Evolutionary conservation across 2,113 vertebrate genomes (phyloP).

Genomic region (Apodemus sylvaticus): DNA sequence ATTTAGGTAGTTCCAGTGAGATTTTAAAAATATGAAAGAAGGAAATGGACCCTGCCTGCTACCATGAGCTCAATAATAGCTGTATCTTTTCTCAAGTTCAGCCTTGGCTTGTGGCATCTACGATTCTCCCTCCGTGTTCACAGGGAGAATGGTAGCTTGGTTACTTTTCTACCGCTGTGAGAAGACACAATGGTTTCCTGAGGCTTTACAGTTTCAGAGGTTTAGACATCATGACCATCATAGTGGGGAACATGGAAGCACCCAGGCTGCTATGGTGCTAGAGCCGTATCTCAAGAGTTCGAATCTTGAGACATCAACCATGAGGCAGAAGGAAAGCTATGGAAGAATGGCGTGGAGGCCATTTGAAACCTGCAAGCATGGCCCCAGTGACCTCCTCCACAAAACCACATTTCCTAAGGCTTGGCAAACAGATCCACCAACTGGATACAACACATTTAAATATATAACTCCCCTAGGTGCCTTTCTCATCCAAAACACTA

Average conservation of each 20-base stretch:
- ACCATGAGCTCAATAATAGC: not conserved
- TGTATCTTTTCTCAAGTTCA: not conserved
- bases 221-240: not conserved
- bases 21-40: not conserved
- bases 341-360: not conserved
- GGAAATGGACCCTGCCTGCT: not conserved
- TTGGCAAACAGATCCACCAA: not conserved
- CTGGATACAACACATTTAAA: no score
- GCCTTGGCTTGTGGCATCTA: not conserved
- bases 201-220: not conserved
- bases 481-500: not conserved
- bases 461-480: fast-evolving
- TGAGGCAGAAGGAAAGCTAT: not conserved
- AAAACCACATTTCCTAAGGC: not conserved
- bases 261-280: no score
- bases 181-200: not conserved
- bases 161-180: not conserved
- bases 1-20: not conserved
- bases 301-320: not conserved
- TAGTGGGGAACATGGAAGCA: not conserved
- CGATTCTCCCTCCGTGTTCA: not conserved
- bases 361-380: not conserved
- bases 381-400: not conserved
- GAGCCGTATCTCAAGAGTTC: no score
- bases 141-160: not conserved